Base-by-base conservation (phyloP, 2,113 vertebrate genomes). In the Eonycteris spelaea region DNA sequence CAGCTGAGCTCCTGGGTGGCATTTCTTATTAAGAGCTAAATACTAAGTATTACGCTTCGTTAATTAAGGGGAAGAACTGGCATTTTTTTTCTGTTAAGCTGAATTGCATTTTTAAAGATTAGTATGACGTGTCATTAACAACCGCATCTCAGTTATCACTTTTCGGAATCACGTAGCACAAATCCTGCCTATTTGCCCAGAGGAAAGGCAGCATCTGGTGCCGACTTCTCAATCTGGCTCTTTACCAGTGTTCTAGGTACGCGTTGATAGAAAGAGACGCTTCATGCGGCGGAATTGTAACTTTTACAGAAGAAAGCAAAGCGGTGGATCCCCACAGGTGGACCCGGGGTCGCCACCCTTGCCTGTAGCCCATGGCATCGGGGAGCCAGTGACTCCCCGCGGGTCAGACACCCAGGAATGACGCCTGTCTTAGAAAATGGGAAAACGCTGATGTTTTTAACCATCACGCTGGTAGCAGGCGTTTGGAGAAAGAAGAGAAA, bases 41-140 rank as follows among this genome's bases (percentile, higher is more conserved):
- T 45, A 21, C 38, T 67, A 53, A 91, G 55, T 15, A 21, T 59
- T 45, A 45, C 1, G 6, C 63, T 78, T 28, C n/a, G 74, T 45
- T 86, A 92, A 77, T 77, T 65, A 53, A 78, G 67, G 26, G 61
- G 57, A 77, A 53, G 14, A 45, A 30, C 28, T 33, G 78, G 61
- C 30, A 28, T 71, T 22, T 83, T 53, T 53, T 38, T 74, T 75
- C n/a, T 48, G 61, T 33, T 33, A 59, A 45, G 28, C 15, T 35
- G 51, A 53, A 26, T 28, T 61, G 6, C 26, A 15, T 61, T 61
- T 95, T 92, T 68, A 79, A 96, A 63, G 70, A 87, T 77, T 45
- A 85, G 28, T 55, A 51, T 84, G 35, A 61, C 48, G 55, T 38
- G 10, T 38, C 86, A 59, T 89, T 89, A 89, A 59, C 15, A 57